Conservation (phyloP, 1,140 invertebrate genomes). For the Pachypsylla venusta region DNA sequence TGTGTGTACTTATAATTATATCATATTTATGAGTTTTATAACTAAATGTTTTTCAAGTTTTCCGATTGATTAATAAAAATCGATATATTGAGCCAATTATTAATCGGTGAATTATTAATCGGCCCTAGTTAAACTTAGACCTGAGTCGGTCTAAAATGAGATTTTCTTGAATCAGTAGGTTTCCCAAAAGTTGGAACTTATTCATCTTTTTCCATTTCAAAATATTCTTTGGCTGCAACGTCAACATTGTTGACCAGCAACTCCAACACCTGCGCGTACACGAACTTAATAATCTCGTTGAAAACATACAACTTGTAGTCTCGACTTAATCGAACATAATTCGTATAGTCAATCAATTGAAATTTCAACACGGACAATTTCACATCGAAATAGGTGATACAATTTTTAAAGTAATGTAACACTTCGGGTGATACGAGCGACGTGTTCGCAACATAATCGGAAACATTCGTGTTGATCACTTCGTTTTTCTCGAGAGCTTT, state of each 20-base stretch:
- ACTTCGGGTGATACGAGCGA: background rate
- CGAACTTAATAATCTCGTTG: slow-evolving; percentile 6
- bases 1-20: too few relatives aligned
- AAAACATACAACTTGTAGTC: background rate
- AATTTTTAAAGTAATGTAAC: background rate
- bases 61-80: too few relatives aligned
- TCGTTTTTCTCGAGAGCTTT: background rate
- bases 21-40: too few relatives aligned
- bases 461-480: background rate
- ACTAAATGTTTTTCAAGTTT: too few relatives aligned
- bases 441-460: background rate
- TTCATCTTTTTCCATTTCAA: background rate
- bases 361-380: background rate
- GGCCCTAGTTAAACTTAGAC: too few relatives aligned
- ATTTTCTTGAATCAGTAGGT: too few relatives aligned
- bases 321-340: background rate
- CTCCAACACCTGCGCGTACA: background rate
- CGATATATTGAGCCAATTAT: too few relatives aligned
- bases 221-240: background rate
- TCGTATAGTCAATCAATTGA: background rate
- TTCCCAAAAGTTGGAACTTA: too few relatives aligned
- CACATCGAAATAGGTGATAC: background rate
- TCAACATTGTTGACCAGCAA: background rate
- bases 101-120: too few relatives aligned
- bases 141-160: too few relatives aligned